Base-by-base conservation (phyloP, 2,888 invertebrate genomes). In the Agrotis clavis region DNA sequence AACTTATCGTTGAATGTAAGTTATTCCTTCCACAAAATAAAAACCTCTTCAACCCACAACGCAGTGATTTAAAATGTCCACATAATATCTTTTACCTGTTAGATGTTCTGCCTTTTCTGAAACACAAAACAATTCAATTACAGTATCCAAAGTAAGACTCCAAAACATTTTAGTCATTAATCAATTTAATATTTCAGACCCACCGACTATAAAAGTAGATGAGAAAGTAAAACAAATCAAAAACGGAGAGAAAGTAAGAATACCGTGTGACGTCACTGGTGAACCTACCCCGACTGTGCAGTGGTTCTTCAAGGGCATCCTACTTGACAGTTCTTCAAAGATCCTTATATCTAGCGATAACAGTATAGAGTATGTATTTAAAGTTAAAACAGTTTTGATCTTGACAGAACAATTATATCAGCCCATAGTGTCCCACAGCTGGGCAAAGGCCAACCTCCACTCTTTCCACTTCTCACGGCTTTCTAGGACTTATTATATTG, bases 1-100 rank as follows among this genome's bases (percentile, higher is more conserved):
- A 85, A 11, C 71, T 92, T 14, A 69, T 77, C 13, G 87, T 92
- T n/a, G 84, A 89, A 82, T 89, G 93, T 93, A 82, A 81, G 93
- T 88, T 11, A 11, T n/a, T 50, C n/a, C 4, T 11, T 41, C 11
- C 11, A 41, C 41, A 41, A 41, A 41, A 41, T 11, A 41, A 30
- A 41, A 41, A 41, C 41, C 41, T 41, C 9, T 0, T 30, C 5
- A 5, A 30, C 30, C 30, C 6, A 4, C 30, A 30, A 30, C 30
- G 30, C 30, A 30, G 30, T 30, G 30, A 30, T 30, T 30, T 30
- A 4, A 30, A 35, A 35, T 35, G 7, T 7, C 35, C 5, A 30
- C n/a, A n/a, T n/a, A 30, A 30, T 30, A 30, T 30, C 30, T 30
- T 30, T 0, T 30, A 30, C 30, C 30, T 30, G 30, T 30, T 0